Percentiles rank a stretch among this genome's conserved stretches.
Conservation (phyloP, 2,797 vertebrate species). For the Tapera naevia region DNA sequence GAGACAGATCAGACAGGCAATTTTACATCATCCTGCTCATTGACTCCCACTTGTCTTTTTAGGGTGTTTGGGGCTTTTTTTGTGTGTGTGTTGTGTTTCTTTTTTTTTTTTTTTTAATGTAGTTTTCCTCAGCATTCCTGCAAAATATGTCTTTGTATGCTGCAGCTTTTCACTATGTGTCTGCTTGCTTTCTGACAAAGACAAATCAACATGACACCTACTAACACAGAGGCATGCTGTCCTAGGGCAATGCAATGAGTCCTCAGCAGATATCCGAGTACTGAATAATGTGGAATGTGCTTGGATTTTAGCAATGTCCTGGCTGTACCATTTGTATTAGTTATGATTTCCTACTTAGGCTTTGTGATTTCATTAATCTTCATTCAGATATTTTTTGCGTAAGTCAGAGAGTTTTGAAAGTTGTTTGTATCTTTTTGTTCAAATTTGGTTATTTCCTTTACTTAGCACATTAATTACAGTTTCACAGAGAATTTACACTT, state of each 20-base stretch:
- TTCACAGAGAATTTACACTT: neutral
- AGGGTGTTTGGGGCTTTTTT: neutral
- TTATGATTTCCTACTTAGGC: neutral
- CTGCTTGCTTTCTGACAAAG: neutral
- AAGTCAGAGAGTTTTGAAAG: neutral
- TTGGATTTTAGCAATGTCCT: neutral
- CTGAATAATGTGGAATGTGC: neutral
- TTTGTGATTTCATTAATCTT: neutral
- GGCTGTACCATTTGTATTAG: neutral
- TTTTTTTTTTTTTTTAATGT: neutral
- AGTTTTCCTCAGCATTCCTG: neutral
- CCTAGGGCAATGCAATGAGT: neutral
- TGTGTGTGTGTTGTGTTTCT: neutral
- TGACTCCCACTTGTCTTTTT: neutral
- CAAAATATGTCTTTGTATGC: rapidly evolving
- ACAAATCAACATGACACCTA: neutral
- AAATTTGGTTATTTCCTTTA: neutral
- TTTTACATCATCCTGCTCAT: neutral
- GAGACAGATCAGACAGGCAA: neutral
- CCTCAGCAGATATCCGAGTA: neutral
- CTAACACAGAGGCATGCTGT: neutral
- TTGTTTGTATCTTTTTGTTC: neutral
- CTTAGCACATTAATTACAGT: neutral
- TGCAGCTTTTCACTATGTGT: neutral
- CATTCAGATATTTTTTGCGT: neutral